Evolutionary conservation across 2,797 vertebrate species (phyloP).

Genomic region (Menidia menidia): DNA sequence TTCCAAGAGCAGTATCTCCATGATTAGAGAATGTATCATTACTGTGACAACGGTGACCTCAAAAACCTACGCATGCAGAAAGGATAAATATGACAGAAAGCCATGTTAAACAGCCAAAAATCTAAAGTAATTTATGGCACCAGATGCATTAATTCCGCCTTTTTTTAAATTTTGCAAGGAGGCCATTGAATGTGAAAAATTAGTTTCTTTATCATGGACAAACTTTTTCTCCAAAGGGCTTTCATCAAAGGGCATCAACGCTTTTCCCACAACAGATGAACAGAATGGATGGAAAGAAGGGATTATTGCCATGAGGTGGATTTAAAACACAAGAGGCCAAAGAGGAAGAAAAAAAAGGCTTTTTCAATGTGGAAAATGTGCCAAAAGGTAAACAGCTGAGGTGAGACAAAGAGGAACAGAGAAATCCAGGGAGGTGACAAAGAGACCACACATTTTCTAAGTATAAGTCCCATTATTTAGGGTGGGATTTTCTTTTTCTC

Average conservation of each 20-base stretch:
- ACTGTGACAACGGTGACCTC: slow-evolving; percentile 55
- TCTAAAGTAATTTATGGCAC: slow-evolving; percentile 49
- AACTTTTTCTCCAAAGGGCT: slow-evolving; percentile 32
- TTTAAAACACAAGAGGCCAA: slow-evolving; percentile 56
- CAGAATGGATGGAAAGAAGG: slow-evolving; percentile 48
- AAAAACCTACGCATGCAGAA: slow-evolving; percentile 42
- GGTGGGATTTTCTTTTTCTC: slow-evolving; percentile 78
- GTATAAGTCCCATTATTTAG: slow-evolving; percentile 82
- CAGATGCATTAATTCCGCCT: slow-evolving; percentile 28
- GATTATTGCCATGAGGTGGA: slow-evolving; percentile 57
- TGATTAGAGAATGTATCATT: slow-evolving; percentile 60
- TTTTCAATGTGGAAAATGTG: slow-evolving; percentile 55
- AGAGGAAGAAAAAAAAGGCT: slow-evolving; percentile 51
- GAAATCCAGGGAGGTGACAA: slow-evolving; percentile 59
- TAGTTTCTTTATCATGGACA: slow-evolving; percentile 61
- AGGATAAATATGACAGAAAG: slow-evolving; percentile 43
- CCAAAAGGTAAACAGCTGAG: slow-evolving; percentile 74
- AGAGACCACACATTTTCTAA: slow-evolving; percentile 85
- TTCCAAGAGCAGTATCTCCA: slow-evolving; percentile 55
- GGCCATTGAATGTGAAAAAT: slow-evolving; percentile 58
- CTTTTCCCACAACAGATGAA: slow-evolving; percentile 29
- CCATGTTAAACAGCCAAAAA: slow-evolving; percentile 46
- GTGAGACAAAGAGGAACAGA: slow-evolving; percentile 25
- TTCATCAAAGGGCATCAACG: slow-evolving; percentile 48
- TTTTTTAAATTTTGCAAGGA: slow-evolving; percentile 45